Percentiles rank a stretch among this genome's conserved stretches.
Evolutionary conservation across 2,888 invertebrate species (phyloP).

Genomic region (Hyposoter dolosus): DNA sequence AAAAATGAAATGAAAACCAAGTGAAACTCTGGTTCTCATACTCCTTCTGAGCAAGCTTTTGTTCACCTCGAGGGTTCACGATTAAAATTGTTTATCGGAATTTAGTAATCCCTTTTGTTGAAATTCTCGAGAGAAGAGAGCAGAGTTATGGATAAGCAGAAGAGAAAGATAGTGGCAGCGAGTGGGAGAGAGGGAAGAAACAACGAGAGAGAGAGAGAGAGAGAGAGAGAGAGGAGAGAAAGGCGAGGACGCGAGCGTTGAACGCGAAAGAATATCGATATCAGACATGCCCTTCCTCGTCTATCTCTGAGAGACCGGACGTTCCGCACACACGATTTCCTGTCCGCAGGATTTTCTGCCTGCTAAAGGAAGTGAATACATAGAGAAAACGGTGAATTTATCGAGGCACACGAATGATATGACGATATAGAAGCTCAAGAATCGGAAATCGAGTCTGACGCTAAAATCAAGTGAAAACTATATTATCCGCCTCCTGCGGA

Average conservation of each 20-base stretch:
- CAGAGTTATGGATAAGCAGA: slow-evolving; percentile 13
- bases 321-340: slow-evolving; percentile 46
- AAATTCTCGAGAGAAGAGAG: slow-evolving; percentile 50
- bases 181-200: background rate
- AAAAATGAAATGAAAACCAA: slow-evolving; percentile 17
- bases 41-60: slow-evolving; percentile 40
- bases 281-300: slow-evolving; percentile 66
- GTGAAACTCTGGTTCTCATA: slow-evolving; percentile 27
- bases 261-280: slow-evolving; percentile 68
- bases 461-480: background rate
- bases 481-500: background rate
- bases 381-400: slow-evolving; percentile 11
- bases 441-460: slow-evolving; percentile 52
- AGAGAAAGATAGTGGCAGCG: background rate
- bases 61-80: slow-evolving; percentile 41
- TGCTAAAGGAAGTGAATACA: background rate
- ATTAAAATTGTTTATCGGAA: slow-evolving; percentile 67
- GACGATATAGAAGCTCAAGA: slow-evolving; percentile 45
- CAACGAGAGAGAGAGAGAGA: slow-evolving; percentile 12
- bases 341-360: slow-evolving; percentile 35
- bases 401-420: slow-evolving; percentile 2
- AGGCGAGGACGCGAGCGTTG: slow-evolving; percentile 41
- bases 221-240: background rate
- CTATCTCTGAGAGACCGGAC: slow-evolving; percentile 59
- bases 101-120: slow-evolving; percentile 65